phyloP scores from a whole-genome alignment of 2,113 vertebrate species.

The Pteronura brasiliensis region DNA sequence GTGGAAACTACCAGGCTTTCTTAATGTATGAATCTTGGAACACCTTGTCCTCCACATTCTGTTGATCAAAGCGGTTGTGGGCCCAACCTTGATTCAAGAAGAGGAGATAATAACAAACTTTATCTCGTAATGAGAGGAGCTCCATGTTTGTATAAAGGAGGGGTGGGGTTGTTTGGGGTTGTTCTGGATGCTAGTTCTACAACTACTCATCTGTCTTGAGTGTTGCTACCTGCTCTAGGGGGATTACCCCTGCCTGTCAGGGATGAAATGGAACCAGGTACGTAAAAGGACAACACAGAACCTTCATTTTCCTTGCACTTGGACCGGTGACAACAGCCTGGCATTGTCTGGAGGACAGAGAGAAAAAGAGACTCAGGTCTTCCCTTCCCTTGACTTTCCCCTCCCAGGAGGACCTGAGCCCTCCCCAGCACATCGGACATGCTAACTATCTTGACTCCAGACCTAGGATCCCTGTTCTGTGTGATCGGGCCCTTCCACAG shows the following conservation, averaged over 20 bases:
- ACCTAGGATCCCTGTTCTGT: not conserved
- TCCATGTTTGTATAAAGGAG: not conserved
- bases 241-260: not conserved
- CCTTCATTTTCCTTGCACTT: not conserved
- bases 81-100: not conserved
- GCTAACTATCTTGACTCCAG: not conserved
- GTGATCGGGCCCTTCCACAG: not conserved
- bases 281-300: not conserved
- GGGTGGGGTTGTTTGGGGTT: not conserved
- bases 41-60: not conserved
- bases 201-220: not conserved
- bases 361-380: not conserved
- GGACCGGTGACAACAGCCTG: not conserved
- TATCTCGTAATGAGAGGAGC: no score
- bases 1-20: not conserved
- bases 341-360: not conserved
- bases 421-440: no score
- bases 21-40: not conserved
- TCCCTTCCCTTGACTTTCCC: no score
- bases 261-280: not conserved
- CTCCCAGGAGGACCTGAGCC: not conserved
- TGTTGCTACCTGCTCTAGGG: not conserved
- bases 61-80: not conserved
- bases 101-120: not conserved
- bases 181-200: not conserved